phyloP scores from a whole-genome alignment of 2,797 vertebrate genomes.

The Enteromius unitaeniatus region DNA sequence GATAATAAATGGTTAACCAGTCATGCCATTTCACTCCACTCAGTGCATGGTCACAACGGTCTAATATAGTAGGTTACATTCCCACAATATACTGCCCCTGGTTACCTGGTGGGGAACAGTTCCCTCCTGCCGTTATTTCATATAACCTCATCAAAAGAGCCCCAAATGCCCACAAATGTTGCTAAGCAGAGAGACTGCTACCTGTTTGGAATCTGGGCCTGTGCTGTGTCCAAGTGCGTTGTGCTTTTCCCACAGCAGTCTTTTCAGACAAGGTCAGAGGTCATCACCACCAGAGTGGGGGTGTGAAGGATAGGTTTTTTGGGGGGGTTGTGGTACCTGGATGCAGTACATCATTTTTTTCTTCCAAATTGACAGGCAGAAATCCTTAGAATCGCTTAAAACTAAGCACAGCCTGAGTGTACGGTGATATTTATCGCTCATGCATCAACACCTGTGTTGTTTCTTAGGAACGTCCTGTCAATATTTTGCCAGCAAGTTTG shows the following conservation, averaged over 20 bases:
- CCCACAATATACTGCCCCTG: slow-evolving; percentile 72
- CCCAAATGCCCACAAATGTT: slow-evolving; percentile 77
- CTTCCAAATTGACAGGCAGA: not conserved
- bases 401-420: not conserved
- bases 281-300: slow-evolving; percentile 75
- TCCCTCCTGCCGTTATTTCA: slow-evolving; percentile 79
- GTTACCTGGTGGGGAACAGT: slow-evolving; percentile 83
- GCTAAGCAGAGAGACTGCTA: slow-evolving; percentile 84
- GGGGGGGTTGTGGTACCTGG: not conserved
- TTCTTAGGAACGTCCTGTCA: not conserved
- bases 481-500: not conserved
- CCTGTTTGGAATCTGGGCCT: slow-evolving; percentile 83
- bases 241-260: slow-evolving; percentile 88
- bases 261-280: slow-evolving; percentile 86
- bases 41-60: slow-evolving; percentile 61
- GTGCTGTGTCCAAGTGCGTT: slow-evolving; percentile 76
- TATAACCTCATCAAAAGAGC: slow-evolving; percentile 69
- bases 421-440: not conserved
- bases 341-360: not conserved
- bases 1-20: slow-evolving; percentile 35
- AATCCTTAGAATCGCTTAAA: not conserved
- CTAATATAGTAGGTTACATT: slow-evolving; percentile 75
- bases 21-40: slow-evolving; percentile 38
- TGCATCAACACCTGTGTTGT: slow-evolving; percentile 6
- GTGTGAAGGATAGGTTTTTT: slow-evolving; percentile 68